Evolutionary conservation across 2,888 invertebrate genomes (phyloP).

Genomic region (Chironomus tentans): DNA sequence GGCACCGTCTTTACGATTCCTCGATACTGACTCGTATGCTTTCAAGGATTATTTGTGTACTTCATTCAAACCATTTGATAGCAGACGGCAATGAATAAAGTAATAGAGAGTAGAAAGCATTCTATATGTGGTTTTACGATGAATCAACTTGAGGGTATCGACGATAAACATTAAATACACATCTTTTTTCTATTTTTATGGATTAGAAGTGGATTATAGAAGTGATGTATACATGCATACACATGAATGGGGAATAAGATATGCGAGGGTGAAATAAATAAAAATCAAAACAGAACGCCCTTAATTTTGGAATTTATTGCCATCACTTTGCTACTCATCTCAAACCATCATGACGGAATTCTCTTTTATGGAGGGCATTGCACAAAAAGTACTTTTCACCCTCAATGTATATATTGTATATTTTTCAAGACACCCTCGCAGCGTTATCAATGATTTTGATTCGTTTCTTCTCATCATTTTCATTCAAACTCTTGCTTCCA

Average conservation of each 20-base stretch:
- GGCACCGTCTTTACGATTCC: not conserved
- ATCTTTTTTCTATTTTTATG: constrained; percentile 5
- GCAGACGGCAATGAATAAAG: constrained; percentile 5
- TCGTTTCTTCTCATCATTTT: too few species aligned
- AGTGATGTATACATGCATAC: too few species aligned
- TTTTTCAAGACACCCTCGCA: not conserved
- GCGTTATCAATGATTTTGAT: too few species aligned
- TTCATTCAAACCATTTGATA: not conserved
- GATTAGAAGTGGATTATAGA: not conserved
- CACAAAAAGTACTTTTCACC: not conserved
- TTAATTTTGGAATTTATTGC: constrained; percentile 22
- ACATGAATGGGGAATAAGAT: not conserved
- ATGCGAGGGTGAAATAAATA: constrained; percentile 17
- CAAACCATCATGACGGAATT: not conserved
- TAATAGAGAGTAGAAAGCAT: not conserved
- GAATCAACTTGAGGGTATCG: not conserved
- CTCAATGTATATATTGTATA: not conserved
- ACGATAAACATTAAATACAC: constrained; percentile 6
- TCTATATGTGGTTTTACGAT: not conserved
- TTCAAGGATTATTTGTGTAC: not conserved
- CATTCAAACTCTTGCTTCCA: too few species aligned
- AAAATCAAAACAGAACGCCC: constrained; percentile 27
- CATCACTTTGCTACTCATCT: not conserved
- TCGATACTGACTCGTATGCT: not conserved
- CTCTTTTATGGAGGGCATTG: not conserved